Evolutionary conservation across 64 coral and sea anemone species (phyloP).

Genomic region (Astreopora myriophthalma): DNA sequence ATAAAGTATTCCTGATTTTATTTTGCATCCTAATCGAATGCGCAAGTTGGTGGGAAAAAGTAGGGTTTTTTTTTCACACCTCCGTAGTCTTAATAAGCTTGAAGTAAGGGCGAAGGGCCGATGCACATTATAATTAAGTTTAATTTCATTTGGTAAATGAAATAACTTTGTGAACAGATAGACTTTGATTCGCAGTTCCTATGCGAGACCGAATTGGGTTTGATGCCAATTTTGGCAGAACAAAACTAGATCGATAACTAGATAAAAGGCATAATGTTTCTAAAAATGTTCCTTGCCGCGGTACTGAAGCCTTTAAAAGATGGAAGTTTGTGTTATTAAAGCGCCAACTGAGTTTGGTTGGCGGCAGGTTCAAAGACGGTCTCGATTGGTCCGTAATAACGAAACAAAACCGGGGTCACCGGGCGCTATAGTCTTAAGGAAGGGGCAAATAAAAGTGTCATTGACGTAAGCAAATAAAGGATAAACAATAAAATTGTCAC

Average conservation of each 20-base stretch:
- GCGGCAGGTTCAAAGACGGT: constrained; percentile 23
- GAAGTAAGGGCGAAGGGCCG: constrained; percentile 5
- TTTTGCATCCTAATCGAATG: neutral
- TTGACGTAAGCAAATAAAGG: constrained; percentile 53
- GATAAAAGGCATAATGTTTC: neutral
- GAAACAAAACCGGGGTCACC: constrained; percentile 14
- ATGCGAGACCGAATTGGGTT: neutral
- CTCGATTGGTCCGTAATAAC: neutral
- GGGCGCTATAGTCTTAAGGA: constrained; percentile 10
- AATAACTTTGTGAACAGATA: constrained; percentile 22
- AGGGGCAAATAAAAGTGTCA: constrained; percentile 34
- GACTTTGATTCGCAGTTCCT: neutral
- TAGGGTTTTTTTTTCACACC: constrained; percentile 2
- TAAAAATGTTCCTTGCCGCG: neutral
- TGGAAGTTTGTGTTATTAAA: constrained; percentile 49
- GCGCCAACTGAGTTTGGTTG: neutral
- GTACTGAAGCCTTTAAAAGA: neutral
- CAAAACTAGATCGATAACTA: neutral
- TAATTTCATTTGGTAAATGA: neutral
- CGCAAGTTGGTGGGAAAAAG: neutral
- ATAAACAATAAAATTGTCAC: constrained; percentile 23
- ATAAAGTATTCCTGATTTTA: neutral
- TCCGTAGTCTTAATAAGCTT: constrained; percentile 15
- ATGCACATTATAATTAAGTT: constrained; percentile 10
- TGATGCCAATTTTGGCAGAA: neutral